Base-by-base conservation (phyloP, 2,113 vertebrate species). In the Colius striatus region DNA sequence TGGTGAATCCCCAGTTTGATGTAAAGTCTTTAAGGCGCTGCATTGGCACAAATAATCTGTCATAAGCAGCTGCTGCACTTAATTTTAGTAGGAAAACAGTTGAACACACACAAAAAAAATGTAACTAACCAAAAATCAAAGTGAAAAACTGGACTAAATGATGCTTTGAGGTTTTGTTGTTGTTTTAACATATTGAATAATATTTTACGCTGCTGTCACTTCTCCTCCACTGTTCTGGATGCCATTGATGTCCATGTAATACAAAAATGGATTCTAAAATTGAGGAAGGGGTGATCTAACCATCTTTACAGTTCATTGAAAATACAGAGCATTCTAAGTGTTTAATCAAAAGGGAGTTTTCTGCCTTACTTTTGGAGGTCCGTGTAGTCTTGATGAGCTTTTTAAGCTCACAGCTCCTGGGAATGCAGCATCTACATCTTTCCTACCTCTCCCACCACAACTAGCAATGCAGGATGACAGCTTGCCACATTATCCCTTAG, bases 171-270 rank as follows among this genome's bases (percentile, higher is more conserved):
- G 0, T 23, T 22, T 22, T 41, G 36, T 7, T n/a, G 43, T 21
- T 48, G 29, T n/a, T 66, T 85, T 38, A 85, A 51, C 0, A 10
- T n/a, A 36, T 0, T 36, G 23, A 22, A 5, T 50, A 20, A n/a
- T 76, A 58, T 63, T 88, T 81, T 53, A 30, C 30, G 11, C 13
- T 48, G 13, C 21, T 89, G 41, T 43, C 6, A 13, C 26, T 87
- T 53, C 23, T 65, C 5, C 16, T 54, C 21, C 62, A 4, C 25
- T 47, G 4, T 51, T 85, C 22, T 43, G 57, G 54, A 41, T 10
- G 11, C 19, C 47, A 27, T 27, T 47, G 41, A 10, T 2, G 10
- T 4, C 54, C 26, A 23, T 0, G 0, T 5, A 48, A 34, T 3
- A 4, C 17, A 16, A 38, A 54, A 68, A 72, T 3, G 1, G 16